Evolutionary conservation across 1,140 invertebrate genomes (phyloP).

Genomic region (Lasioglossum baleicum): DNA sequence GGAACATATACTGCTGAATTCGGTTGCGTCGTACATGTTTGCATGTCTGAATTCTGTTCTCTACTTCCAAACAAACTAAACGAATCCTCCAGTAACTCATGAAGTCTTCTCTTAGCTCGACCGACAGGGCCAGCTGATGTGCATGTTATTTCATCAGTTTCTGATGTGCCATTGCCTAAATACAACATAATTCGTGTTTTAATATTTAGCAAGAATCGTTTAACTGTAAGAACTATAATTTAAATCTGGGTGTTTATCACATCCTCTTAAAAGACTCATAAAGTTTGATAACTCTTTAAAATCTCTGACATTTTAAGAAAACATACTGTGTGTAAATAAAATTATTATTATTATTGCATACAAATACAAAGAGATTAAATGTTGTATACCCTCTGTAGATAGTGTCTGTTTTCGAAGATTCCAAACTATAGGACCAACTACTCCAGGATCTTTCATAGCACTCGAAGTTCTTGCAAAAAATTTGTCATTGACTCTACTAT

Average conservation of each 20-base stretch:
- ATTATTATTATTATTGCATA: no score
- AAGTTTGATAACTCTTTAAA: no score
- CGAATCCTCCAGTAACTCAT: conserved; percentile 85
- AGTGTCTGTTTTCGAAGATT: conserved; percentile 81
- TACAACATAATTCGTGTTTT: conserved; percentile 23
- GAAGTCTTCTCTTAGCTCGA: conserved; percentile 83
- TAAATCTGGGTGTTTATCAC: no score
- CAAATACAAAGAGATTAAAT: background rate
- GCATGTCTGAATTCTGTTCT: conserved; percentile 75
- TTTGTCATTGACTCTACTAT: conserved; percentile 51
- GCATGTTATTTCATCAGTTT: conserved; percentile 69
- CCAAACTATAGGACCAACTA: conserved; percentile 91
- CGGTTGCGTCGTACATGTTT: conserved; percentile 46
- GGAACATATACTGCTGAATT: conserved; percentile 51
- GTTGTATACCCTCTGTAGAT: conserved; percentile 67
- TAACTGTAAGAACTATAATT: background rate
- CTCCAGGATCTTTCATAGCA: conserved; percentile 86
- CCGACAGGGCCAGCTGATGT: conserved; percentile 76
- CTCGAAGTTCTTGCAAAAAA: conserved; percentile 73
- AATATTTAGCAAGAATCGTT: background rate
- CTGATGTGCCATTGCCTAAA: conserved; percentile 50
- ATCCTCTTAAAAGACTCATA: no score
- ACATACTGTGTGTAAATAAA: no score
- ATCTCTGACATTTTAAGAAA: no score
- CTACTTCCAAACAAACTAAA: conserved; percentile 83